phyloP scores from a whole-genome alignment of 1,140 invertebrate species.

The Drosophila nigromelanica region DNA sequence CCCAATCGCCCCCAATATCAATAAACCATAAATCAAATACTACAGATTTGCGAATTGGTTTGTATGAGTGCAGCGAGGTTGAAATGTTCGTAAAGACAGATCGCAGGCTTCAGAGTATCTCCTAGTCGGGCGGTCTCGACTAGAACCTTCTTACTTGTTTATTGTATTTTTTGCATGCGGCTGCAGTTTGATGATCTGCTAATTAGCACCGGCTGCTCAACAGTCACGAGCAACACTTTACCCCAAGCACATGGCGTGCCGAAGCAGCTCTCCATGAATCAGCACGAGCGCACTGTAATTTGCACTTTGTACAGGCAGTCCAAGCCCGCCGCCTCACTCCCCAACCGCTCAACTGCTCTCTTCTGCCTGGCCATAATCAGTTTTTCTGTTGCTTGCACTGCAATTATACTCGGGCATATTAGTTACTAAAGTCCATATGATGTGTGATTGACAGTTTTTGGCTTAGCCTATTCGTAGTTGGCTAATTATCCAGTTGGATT shows the following conservation, averaged over 20 bases:
- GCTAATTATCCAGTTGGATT: slow-evolving; percentile 36
- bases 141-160: neutral
- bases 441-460: slow-evolving; percentile 24
- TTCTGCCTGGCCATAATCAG: neutral
- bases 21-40: too few species aligned
- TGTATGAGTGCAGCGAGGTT: too few species aligned
- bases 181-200: slow-evolving; percentile 76
- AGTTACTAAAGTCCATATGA: slow-evolving; percentile 10
- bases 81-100: too few species aligned
- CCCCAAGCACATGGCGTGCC: slow-evolving; percentile 55
- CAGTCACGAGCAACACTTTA: slow-evolving; percentile 51
- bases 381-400: slow-evolving; percentile 1
- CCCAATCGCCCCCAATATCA: too few species aligned
- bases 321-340: neutral
- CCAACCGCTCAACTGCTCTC: neutral
- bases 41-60: too few species aligned
- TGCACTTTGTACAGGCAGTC: slow-evolving; percentile 60
- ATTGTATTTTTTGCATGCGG: slow-evolving; percentile 61
- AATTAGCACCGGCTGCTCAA: slow-evolving; percentile 60
- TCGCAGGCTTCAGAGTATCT: too few species aligned
- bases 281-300: slow-evolving; percentile 77
- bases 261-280: slow-evolving; percentile 71
- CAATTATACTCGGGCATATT: slow-evolving; percentile 33
- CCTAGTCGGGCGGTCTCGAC: too few species aligned
- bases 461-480: slow-evolving; percentile 4